Evolutionary conservation across 2,797 vertebrate species (phyloP), one percentile per base, ranked within the genome.

Genomic region (Sebastes oblongus): DNA sequence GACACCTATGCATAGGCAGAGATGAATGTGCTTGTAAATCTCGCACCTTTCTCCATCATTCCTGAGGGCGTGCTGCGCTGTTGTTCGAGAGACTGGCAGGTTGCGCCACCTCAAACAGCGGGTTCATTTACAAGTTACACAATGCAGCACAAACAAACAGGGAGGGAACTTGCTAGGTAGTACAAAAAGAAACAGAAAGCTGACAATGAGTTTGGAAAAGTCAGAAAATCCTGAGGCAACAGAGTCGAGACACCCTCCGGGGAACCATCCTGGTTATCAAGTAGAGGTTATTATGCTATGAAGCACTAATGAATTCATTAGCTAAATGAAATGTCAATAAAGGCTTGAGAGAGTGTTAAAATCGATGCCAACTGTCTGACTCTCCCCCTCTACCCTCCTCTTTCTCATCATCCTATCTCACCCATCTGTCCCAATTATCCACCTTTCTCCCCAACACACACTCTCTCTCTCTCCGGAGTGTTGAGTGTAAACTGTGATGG

Each of bases 321-420:
- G 88, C 85, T 92, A 93, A 94, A 94, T 93, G 89, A 93, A 93
- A 94, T 90, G 91, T 92, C 93, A 93, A 93, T 93, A 93, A 91
- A 91, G 86, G 88, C 90, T 92, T 89, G 80, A 89, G 88, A 91
- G 85, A 82, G 88, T 85, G 90, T 91, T 89, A 78, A 89, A 93
- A 93, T 91, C 83, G 30, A 94, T 93, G 91, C 86, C 83, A 86
- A 92, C 85, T 88, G 84, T 90, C 86, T 91, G 30, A n/a, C 70
- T 80, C 75, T 76, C 65, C 55, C 39, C 67, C 67, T 50, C 66
- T 32, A 32, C 68, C 81, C 65, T 84, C 82, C 75, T 59, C 88
- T 85, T 85, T 80, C 83, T 77, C 79, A 70, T 85, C 75, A 80
- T 89, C 88, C 86, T 82, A 76, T 89, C 89, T 90, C 86, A 86